Conservation (phyloP, 2,888 invertebrate species). For the Girardia tigrina region DNA sequence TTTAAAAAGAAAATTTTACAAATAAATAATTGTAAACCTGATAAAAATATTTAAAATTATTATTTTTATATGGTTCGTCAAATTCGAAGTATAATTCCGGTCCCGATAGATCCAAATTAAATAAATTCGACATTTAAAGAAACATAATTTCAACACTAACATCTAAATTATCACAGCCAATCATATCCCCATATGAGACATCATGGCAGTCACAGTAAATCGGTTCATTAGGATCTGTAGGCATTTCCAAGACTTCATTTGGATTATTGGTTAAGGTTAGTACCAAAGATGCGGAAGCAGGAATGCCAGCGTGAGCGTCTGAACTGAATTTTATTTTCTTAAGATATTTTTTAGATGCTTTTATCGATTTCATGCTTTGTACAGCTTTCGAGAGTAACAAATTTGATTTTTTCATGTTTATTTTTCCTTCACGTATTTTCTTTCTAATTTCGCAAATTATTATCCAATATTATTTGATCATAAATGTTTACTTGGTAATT, state of each 20-base stretch:
- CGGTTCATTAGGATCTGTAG: constrained; percentile 81
- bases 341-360: not conserved
- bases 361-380: not conserved
- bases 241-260: constrained; percentile 59
- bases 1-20: no score
- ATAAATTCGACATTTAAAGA: no score
- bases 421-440: not conserved
- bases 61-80: no score
- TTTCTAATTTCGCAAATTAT: no score
- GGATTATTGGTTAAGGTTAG: constrained; percentile 41
- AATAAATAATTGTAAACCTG: no score
- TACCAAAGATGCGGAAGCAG: constrained; percentile 18
- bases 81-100: no score
- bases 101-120: no score
- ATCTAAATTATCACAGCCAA: constrained; percentile 71
- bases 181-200: constrained; percentile 83
- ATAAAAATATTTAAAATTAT: no score
- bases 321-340: not conserved
- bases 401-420: not conserved
- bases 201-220: constrained; percentile 94
- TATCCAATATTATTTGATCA: no score
- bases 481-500: not conserved
- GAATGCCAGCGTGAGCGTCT: constrained; percentile 1
- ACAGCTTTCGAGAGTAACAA: no score
- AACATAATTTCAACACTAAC: not conserved